A percentile compares a stretch with the other conserved stretches of the same genome.
These are phyloP conservation scores for Colossoma macropomum DNA, from an alignment of 2,113 vertebrate genomes.

Conservation along the genomic window DNA sequence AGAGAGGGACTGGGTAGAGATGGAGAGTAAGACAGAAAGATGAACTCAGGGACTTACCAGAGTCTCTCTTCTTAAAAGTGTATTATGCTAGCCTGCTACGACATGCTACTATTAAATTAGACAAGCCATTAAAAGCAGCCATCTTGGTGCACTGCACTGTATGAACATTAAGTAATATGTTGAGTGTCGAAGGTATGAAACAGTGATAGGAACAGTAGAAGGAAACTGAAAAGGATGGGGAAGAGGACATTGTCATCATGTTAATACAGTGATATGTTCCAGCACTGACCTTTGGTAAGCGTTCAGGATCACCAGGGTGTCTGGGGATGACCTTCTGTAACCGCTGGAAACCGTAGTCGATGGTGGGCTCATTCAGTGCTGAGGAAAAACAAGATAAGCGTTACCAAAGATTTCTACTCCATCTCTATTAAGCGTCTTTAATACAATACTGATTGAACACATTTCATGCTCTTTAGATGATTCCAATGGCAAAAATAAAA, in stretches of 20 bases:
- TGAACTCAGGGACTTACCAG: background rate
- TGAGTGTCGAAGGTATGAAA: background rate
- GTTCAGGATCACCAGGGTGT: slow-evolving; percentile 95
- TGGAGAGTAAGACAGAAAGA: background rate
- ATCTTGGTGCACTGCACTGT: background rate
- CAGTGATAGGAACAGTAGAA: background rate
- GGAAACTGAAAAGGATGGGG: background rate
- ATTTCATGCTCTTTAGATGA: slow-evolving; percentile 3
- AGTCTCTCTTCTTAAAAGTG: background rate
- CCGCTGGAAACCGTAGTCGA: slow-evolving; percentile 97
- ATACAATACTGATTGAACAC: background rate
- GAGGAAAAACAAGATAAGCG: slow-evolving; percentile 64
- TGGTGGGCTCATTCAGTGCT: slow-evolving; percentile 96
- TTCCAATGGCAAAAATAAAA: slow-evolving; percentile 3
- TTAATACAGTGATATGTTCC: background rate
- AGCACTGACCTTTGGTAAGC: slow-evolving; percentile 91
- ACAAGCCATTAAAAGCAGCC: background rate
- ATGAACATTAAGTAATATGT: background rate
- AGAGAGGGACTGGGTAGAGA: background rate
- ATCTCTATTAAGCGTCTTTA: slow-evolving; percentile 32
- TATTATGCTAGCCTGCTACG: background rate
- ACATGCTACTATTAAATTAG: background rate
- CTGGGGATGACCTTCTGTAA: slow-evolving; percentile 98
- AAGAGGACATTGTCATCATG: background rate
- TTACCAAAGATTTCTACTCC: slow-evolving; percentile 42